Base-by-base conservation (phyloP, 1,140 invertebrate species). In the Phthorimaea operculella region DNA sequence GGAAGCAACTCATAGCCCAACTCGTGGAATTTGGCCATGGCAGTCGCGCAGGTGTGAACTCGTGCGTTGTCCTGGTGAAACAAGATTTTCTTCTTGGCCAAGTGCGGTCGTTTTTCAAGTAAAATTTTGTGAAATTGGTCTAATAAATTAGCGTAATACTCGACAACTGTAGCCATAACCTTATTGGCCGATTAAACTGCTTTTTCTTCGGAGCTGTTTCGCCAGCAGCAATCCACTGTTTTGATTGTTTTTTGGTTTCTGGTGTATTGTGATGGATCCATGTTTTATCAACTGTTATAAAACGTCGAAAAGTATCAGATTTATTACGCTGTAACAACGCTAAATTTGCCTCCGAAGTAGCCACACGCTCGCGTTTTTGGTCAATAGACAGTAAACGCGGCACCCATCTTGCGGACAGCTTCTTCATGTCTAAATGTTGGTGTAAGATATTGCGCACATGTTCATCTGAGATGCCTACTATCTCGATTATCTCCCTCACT, bases 21-120 rank as follows among this genome's bases (percentile, higher is more conserved):
- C 62, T 84, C 66, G 8, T 68, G 53, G 15, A 83, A 65, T 67
- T 70, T 66, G 10, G 64, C 69, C 58, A 70, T 73, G 10, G 61
- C 45, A 55, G 62, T 14, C n/a, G 50, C 8, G 21, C 44, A 72
- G 4, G 63, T 72, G 68, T 83, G 75, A 58, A 50, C 59, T 44
- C 52, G 69, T 59, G 68, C 71, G 51, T 79, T 79, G 58, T 77
- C 68, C 56, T 81, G 70, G 49, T 72, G 68, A 59, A 76, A 67
- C 11, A 72, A 55, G 9, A 79, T 59, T 73, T 72, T 77, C 34
- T 78, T 77, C 57, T 60, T 64, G 66, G 45, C 44, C 54, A 65
- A 63, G 61, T 58, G 53, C 66, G 63, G 36, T 55, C 63, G 33
- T 66, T 63, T 73, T 68, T 66, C 49, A n/a, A n/a, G n/a, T n/a